Evolutionary conservation across 2,113 vertebrate species (phyloP).

Genomic region (Noctilio leporinus): DNA sequence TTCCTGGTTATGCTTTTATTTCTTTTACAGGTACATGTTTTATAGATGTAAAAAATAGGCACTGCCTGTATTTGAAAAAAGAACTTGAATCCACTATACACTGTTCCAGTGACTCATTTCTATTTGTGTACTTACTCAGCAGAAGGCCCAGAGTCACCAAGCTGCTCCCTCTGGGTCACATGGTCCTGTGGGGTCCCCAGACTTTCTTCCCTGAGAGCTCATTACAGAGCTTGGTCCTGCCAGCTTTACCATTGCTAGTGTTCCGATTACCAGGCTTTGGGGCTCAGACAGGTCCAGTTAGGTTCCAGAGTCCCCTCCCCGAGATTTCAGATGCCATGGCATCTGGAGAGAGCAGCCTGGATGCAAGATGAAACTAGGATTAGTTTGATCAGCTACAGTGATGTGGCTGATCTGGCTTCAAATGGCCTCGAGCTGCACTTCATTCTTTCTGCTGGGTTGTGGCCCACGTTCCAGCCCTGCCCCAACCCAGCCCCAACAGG

Average conservation of each 20-base stretch:
- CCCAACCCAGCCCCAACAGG: not conserved
- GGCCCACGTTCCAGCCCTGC: not conserved
- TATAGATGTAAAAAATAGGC: slow-evolving; percentile 33
- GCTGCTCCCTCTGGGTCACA: too few species aligned
- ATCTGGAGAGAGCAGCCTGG: not conserved
- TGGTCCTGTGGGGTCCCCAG: not conserved
- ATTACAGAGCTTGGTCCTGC: not conserved
- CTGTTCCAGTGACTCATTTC: slow-evolving; percentile 66
- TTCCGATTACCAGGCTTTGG: fast-evolving
- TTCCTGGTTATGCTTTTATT: not conserved
- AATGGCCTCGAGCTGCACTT: not conserved
- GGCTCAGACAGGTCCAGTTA: not conserved
- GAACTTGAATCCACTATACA: slow-evolving; percentile 45
- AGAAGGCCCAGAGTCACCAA: not conserved
- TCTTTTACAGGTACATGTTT: not conserved
- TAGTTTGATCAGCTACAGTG: not conserved
- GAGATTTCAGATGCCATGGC: fast-evolving
- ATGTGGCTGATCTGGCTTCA: not conserved
- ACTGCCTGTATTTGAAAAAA: slow-evolving; percentile 66
- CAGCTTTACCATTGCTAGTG: not conserved
- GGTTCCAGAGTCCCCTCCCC: not conserved
- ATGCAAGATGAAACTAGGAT: not conserved
- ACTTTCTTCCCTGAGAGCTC: not conserved
- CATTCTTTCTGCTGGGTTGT: not conserved
- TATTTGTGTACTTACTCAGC: slow-evolving; percentile 53